Evolutionary conservation across 2,113 vertebrate species (phyloP), one percentile per base, ranked within the genome.

Genomic region (Philantomba maxwellii): DNA sequence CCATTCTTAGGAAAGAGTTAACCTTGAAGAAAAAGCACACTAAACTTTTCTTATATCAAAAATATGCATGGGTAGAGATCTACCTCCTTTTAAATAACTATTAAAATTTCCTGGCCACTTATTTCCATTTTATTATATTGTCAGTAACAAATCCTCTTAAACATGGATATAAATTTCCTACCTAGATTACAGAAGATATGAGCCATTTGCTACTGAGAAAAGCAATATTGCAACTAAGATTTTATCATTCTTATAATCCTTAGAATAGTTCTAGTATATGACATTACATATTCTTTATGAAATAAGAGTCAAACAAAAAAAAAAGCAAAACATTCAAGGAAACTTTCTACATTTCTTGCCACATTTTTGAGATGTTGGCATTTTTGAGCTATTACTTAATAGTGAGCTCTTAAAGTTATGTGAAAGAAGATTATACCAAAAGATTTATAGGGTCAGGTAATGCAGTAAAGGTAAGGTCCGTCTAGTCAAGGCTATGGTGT

Each of bases 121-220:
- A 98, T 98, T 98, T 98, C 96, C 96, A 55, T 94, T 98, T 98
- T 98, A 98, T 95, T 98, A 97, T 97, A 98, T 97, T 98, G 98
- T 97, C 89, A 98, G 93, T 96, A 98, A 97, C 95, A 98, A 98
- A 98, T 98, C 98, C 95, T 98, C 75, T 98, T 98, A 98, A 98
- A 98, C n/a, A 93, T 94, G 97, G 62, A 98, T 87, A 96, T 98
- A 98, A 97, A 98, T 98, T 98, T 98, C 97, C 97, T 96, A n/a
- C 88, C 94, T 80, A 97, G 97, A 97, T 98, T 98, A 98, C 98
- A 97, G 91, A 98, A 98, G 95, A 98, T 88, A 97, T 0, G 36
- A 98, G 84, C 86, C 64, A 98, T 98, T 98, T 98, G 96, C 92
- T 97, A 94, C 83, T 92, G 83, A 96, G 86, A 97, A 98, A 97